Base-by-base conservation (phyloP, 2,113 vertebrate species). In the Grantiella picta region DNA sequence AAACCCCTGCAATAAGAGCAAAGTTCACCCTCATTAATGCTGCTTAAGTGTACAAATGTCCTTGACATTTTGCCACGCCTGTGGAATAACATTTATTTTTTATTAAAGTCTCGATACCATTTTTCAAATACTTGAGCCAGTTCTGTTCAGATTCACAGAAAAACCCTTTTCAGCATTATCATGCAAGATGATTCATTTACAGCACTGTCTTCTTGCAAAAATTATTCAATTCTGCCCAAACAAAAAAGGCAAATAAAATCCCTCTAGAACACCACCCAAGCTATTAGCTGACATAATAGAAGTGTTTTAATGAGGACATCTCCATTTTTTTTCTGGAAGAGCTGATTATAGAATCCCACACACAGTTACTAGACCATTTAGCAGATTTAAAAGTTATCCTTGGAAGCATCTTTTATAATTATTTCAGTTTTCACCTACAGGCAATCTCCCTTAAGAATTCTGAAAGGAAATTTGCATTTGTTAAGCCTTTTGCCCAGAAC, bases 401-500 rank as follows among this genome's bases (percentile, higher is more conserved):
- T 29, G 11, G 65, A 92, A 92, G 63, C 11, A 83, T 80, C 50
- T 93, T 93, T 70, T 71, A 90, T 24, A 13, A n/a, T 3, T 76
- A 23, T 47, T 95, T 89, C 36, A 6, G 8, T 85, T 56, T 65
- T 95, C 72, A 95, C 65, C 78, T 89, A 75, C 8, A 80, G 50
- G 56, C 71, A 92, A 75, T 36, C 22, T 92, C 54, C 73, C 68
- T 47, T 31, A 61, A 33, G 61, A 96, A 89, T 91, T 87, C 87
- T 77, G 60, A 94, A 57, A 78, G 38, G 69, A 79, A 70, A 94
- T 95, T 86, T 96, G 63, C 86, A 95, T 95, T 94, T 92, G 49
- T 92, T 97, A 94, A 96, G 52, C 60, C 52, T 90, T 94, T 56
- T 89, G 36, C 42, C 92, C 47, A 25, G 69, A 78, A 90, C 47